These are phyloP conservation scores for Tigriopus californicus DNA, from an alignment of 2,888 invertebrate species.

Conservation along the genomic window DNA sequence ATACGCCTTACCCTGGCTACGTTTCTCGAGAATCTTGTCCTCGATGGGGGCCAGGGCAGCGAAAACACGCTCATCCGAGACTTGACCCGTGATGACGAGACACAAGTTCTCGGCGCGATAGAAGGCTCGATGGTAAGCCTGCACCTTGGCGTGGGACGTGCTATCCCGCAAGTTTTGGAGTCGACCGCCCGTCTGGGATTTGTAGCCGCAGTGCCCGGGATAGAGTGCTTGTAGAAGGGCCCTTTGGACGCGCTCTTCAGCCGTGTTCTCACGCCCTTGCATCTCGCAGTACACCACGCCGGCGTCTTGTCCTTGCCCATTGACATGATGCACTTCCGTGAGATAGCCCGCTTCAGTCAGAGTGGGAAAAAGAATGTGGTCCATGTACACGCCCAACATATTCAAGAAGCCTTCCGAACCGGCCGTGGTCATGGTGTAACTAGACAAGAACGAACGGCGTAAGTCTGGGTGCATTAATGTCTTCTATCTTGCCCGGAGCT, in stretches of 20 bases:
- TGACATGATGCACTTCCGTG: conserved; percentile 82
- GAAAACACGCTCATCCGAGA: conserved; percentile 55
- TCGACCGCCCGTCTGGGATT: conserved; percentile 63
- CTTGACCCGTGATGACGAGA: conserved; percentile 60
- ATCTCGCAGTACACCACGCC: conserved; percentile 93
- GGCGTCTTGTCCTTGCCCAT: conserved; percentile 66
- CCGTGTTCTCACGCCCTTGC: conserved; percentile 63
- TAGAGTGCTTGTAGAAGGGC: conserved; percentile 50
- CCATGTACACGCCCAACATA: conserved; percentile 71
- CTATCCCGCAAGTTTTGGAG: conserved; percentile 62
- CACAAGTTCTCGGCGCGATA: conserved; percentile 74
- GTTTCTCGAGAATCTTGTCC: conserved; percentile 44
- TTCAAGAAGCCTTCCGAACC: conserved; percentile 60
- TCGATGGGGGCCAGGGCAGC: conserved; percentile 49
- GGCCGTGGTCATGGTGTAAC: background rate
- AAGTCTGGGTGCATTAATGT: no score
- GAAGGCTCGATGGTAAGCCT: conserved; percentile 58
- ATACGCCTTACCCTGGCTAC: conserved; percentile 30
- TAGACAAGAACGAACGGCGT: no score
- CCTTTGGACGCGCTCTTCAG: conserved; percentile 46
- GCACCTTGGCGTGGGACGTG: conserved; percentile 59
- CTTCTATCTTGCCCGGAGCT: no score
- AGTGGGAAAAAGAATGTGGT: conserved; percentile 69
- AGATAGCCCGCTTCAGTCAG: conserved; percentile 58
- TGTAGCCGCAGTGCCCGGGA: conserved; percentile 62